Evolutionary conservation across 1,140 invertebrate species (phyloP), one percentile per base, ranked within the genome.

Genomic region (Drosophila kurseongensis): DNA sequence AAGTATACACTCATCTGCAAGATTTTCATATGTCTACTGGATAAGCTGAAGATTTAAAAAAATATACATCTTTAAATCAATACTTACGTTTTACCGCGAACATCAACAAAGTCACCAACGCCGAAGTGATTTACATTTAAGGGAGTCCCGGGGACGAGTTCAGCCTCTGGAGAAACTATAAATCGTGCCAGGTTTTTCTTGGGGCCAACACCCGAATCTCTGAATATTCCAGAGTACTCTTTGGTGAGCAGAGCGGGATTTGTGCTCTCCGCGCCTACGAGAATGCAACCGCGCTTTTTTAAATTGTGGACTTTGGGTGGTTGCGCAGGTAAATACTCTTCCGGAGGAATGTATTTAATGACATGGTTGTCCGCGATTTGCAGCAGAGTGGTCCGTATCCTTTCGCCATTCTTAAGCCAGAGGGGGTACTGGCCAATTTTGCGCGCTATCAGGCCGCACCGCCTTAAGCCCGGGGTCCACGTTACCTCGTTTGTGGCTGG

Each of bases 361-460:
- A 99, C 97, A 94, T 99, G 98, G 93, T 99, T 99, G 91, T 99
- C 98, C 27, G 97, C 93, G 14, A 99, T 94, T 93, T 99, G 98
- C 59, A 99, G 91, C 67, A 99, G 90, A 13, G 98, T 99, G 3
- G 96, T 95, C 1, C 93, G 77, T 58, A 98, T 92, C 93, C 94
- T 95, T 85, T 94, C 94, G 1, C 98, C 98, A 93, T 96, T 94
- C 93, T 97, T 98, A 2, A 95, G 92, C 98, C 98, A 99, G 91
- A 99, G 93, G 12, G 98, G 98, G 92, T 98, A 96, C 56, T 96
- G 93, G 36, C 99, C 99, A 91, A 99, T 97, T 94, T 99, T 99
- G 57, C 96, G 94, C 0, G 96, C 98, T 91, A 99, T 96, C 2
- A 99, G 90, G 45, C 99, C 99, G 68, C 95, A 95, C 86, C 98